These are phyloP conservation scores for Hestina assimilis DNA, from an alignment of 1,140 invertebrate genomes.

Conservation along the genomic window DNA sequence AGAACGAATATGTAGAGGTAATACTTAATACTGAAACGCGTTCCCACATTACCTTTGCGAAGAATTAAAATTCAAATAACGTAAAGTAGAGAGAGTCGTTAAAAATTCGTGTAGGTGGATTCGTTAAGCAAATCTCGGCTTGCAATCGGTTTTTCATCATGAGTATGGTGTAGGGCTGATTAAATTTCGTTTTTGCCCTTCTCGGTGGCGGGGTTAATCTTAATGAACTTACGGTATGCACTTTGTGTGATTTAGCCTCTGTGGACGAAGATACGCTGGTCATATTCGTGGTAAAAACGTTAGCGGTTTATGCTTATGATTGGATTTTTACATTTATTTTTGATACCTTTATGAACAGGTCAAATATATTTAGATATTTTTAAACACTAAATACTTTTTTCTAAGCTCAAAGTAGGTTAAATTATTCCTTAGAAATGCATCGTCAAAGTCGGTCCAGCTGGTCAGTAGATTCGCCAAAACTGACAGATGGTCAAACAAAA, in stretches of 20 bases:
- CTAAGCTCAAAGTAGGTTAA: no score
- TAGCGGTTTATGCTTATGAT: no score
- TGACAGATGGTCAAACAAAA: no score
- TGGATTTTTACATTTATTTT: no score
- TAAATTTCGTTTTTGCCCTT: conserved; percentile 41
- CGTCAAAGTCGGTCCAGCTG: no score
- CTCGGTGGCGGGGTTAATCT: conserved; percentile 36
- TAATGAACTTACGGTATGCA: conserved; percentile 35
- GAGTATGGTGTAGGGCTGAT: conserved; percentile 42
- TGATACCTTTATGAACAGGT: no score
- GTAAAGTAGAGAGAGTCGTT: conserved; percentile 4
- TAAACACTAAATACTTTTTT: no score
- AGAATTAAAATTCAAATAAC: conserved; percentile 1
- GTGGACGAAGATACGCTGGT: conserved; percentile 9
- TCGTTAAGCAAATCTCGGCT: conserved; percentile 26
- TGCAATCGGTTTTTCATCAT: conserved; percentile 38
- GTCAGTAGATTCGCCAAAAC: no score
- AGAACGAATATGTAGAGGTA: background rate
- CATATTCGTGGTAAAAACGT: conserved; percentile 4
- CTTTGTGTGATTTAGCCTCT: conserved; percentile 27
- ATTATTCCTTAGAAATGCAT: no score
- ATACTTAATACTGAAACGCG: background rate
- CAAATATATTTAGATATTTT: no score
- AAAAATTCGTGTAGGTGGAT: conserved; percentile 8
- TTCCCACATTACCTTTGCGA: background rate